Evolutionary conservation across 2,888 invertebrate genomes (phyloP).

Genomic region (Mimas tiliae): DNA sequence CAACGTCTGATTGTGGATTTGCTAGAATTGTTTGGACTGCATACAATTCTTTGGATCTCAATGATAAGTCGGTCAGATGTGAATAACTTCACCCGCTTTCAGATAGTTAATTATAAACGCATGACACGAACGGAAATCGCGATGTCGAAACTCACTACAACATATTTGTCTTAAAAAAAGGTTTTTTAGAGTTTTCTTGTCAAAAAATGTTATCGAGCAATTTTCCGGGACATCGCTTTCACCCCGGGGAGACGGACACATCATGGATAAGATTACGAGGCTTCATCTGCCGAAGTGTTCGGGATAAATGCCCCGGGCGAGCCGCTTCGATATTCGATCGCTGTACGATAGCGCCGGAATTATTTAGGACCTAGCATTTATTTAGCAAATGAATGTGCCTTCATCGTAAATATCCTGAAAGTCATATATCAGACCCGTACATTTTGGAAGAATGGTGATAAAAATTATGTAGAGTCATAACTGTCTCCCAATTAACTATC

Average conservation of each 20-base stretch:
- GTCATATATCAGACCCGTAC: neutral
- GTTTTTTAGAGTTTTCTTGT: neutral
- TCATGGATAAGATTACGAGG: constrained; percentile 24
- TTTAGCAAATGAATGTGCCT: neutral
- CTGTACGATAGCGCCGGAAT: neutral
- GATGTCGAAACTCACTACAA: constrained; percentile 9
- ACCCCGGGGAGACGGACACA: constrained; percentile 22
- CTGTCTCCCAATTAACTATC: too few species aligned
- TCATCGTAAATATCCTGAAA: neutral
- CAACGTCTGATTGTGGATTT: too few species aligned
- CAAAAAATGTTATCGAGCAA: constrained; percentile 23
- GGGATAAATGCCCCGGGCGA: constrained; percentile 22
- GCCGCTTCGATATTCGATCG: constrained; percentile 8
- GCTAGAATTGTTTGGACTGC: too few species aligned
- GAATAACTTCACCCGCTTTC: neutral
- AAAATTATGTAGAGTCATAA: too few species aligned
- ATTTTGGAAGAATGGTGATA: neutral
- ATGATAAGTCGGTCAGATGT: neutral
- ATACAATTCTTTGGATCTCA: neutral
- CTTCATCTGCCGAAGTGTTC: constrained; percentile 25
- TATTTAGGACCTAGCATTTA: constrained; percentile 4
- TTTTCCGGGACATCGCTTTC: constrained; percentile 28
- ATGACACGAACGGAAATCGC: constrained; percentile 28
- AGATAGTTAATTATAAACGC: constrained; percentile 27
- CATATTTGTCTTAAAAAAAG: constrained; percentile 12